phyloP scores from a whole-genome alignment of 2,113 vertebrate species.

The Ginglymostoma cirratum region DNA sequence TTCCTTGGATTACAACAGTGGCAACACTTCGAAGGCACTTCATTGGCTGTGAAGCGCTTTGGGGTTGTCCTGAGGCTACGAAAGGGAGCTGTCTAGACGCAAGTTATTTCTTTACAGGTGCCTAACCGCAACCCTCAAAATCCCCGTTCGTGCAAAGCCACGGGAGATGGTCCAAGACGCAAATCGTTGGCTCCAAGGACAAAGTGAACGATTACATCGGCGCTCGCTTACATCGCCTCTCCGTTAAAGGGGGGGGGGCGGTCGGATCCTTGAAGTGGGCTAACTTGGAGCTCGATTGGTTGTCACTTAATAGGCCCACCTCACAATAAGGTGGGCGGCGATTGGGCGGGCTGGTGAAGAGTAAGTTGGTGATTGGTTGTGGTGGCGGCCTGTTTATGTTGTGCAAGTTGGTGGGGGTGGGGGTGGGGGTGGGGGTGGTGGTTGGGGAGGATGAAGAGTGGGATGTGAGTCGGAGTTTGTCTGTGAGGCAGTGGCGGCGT shows the following conservation, averaged over 20 bases:
- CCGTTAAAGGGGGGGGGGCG: background rate
- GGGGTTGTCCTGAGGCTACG: background rate
- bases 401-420: background rate
- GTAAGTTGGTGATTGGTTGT: background rate
- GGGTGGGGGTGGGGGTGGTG: no score
- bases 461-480: background rate
- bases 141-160: background rate
- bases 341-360: background rate
- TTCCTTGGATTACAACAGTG: background rate
- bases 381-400: background rate
- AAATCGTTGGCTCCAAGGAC: background rate
- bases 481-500: background rate
- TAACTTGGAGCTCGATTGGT: background rate
- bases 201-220: background rate
- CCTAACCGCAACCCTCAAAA: background rate
- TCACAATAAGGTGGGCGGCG: background rate
- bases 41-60: background rate
- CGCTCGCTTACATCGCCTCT: background rate
- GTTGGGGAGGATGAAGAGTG: background rate
- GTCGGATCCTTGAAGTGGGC: background rate
- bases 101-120: background rate
- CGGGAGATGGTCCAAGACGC: background rate
- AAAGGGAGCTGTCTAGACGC: background rate
- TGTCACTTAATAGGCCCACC: background rate
- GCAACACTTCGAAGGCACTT: background rate